These are phyloP conservation scores for Melanchra persicariae DNA, from an alignment of 2,888 invertebrate species.

Conservation along the genomic window DNA sequence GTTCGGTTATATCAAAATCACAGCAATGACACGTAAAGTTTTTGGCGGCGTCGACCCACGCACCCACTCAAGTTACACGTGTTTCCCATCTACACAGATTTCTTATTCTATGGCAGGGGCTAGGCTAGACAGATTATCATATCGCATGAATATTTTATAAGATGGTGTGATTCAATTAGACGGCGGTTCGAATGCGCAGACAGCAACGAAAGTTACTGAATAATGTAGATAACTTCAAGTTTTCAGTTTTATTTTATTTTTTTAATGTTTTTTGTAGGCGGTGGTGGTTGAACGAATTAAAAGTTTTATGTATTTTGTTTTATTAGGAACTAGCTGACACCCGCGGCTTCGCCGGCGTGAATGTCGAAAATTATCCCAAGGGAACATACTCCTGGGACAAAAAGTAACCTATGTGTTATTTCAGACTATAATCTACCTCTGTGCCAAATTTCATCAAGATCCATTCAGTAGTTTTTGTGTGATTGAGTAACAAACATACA, in stretches of 20 bases:
- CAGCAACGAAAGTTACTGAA: constrained; percentile 71
- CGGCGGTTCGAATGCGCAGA: constrained; percentile 71
- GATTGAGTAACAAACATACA: too few relatives aligned
- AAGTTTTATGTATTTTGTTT: background rate
- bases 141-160: constrained; percentile 90
- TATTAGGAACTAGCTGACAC: background rate
- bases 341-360: too few relatives aligned
- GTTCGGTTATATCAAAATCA: too few relatives aligned
- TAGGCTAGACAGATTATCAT: constrained; percentile 84
- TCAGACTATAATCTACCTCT: too few relatives aligned
- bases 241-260: constrained; percentile 55
- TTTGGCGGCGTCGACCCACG: background rate
- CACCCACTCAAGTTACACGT: background rate
- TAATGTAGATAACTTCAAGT: constrained; percentile 67
- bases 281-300: constrained; percentile 21
- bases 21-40: background rate
- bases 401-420: too few relatives aligned
- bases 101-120: constrained; percentile 44
- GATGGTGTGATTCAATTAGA: constrained; percentile 86
- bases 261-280: constrained; percentile 60
- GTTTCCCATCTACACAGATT: constrained; percentile 16
- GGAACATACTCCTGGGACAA: too few relatives aligned
- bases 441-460: too few relatives aligned
- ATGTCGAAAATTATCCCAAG: too few relatives aligned
- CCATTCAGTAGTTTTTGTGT: too few relatives aligned